Percentiles rank a stretch among this genome's conserved stretches.
phyloP scores from a whole-genome alignment of 2,888 invertebrate genomes.

The Archaeoteleia sp. region DNA sequence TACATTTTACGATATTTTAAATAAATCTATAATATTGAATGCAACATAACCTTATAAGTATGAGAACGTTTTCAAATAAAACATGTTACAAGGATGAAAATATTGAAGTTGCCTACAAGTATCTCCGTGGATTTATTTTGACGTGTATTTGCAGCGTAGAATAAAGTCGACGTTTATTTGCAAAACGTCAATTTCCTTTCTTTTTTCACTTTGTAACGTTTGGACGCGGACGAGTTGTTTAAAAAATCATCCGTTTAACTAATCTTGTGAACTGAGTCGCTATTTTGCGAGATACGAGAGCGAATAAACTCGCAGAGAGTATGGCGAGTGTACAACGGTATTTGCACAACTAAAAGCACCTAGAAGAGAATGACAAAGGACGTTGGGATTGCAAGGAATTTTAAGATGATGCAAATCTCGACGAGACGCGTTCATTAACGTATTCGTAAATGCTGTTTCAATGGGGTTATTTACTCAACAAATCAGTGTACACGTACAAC shows the following conservation, averaged over 20 bases:
- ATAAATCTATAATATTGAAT: no score
- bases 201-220: constrained; percentile 12
- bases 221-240: constrained; percentile 30
- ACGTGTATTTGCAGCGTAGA: neutral
- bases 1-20: no score
- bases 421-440: constrained; percentile 58
- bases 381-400: constrained; percentile 58
- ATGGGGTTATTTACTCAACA: constrained; percentile 51
- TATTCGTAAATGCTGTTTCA: constrained; percentile 53
- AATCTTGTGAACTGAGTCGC: constrained; percentile 35
- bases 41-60: no score
- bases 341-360: constrained; percentile 62
- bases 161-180: constrained; percentile 17
- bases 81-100: neutral
- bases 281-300: constrained; percentile 44
- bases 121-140: neutral
- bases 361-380: constrained; percentile 59
- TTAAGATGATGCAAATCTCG: constrained; percentile 65
- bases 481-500: constrained; percentile 50
- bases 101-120: neutral
- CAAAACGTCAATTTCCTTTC: constrained; percentile 21
- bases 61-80: no score
- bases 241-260: constrained; percentile 46
- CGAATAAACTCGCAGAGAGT: constrained; percentile 43
- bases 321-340: constrained; percentile 41